These are phyloP conservation scores for Pammene fasciana DNA, from an alignment of 2,888 invertebrate genomes.

Conservation along the genomic window DNA sequence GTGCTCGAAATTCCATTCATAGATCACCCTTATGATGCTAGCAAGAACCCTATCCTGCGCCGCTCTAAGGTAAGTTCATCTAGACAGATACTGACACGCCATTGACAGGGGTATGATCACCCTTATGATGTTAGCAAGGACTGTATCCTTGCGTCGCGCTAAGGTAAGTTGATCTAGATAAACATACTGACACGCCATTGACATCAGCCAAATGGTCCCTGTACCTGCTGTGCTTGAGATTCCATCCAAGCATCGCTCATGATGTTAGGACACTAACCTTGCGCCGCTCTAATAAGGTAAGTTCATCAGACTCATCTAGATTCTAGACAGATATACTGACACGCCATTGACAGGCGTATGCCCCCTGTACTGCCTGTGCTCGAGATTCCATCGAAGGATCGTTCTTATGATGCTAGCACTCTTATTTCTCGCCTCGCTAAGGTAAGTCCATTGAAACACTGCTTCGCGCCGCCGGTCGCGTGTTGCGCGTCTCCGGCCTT, in stretches of 20 bases:
- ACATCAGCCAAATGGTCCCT: too few relatives aligned
- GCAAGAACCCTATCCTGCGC: conserved; percentile 98
- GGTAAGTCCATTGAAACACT: conserved; percentile 85
- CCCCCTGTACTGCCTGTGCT: too few relatives aligned
- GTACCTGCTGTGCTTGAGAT: too few relatives aligned
- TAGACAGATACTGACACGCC: background rate
- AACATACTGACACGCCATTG: conserved; percentile 86
- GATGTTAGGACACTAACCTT: conserved; percentile 95
- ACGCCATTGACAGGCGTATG: too few relatives aligned
- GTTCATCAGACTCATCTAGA: too few relatives aligned
- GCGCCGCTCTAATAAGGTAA: too few relatives aligned
- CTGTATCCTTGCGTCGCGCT: too few relatives aligned
- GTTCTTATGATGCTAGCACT: conserved; percentile 98
- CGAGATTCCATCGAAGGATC: conserved; percentile 92
- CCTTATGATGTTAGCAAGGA: too few relatives aligned
- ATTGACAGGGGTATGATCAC: background rate
- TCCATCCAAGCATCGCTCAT: conserved; percentile 98
- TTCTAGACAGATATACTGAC: too few relatives aligned
- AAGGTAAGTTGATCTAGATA: too few relatives aligned
- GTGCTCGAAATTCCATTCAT: conserved; percentile 88
- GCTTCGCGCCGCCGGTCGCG: too few relatives aligned
- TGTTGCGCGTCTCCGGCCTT: too few relatives aligned
- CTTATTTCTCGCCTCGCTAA: conserved; percentile 97
- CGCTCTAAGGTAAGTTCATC: conserved; percentile 90
- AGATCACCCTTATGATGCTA: conserved; percentile 97